Evolutionary conservation across 53 echinoderm and acorn worm genomes (phyloP).

Genomic region (Echinometra lucunter): DNA sequence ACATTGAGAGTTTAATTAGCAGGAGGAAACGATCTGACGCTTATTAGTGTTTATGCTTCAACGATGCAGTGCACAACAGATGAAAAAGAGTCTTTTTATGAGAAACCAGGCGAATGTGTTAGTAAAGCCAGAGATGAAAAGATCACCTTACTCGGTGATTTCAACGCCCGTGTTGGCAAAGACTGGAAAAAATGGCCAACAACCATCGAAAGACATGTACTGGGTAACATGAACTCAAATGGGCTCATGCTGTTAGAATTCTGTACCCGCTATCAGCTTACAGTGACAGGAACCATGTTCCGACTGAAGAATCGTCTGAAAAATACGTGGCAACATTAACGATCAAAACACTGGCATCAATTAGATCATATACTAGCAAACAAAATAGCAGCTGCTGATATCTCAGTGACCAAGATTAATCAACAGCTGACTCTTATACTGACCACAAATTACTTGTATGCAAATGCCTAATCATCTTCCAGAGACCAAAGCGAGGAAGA

Average conservation of each 20-base stretch:
- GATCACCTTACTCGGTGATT: not conserved
- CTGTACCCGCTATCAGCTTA: conserved; percentile 48
- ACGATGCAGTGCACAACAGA: conserved; percentile 21
- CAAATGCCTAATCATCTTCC: conserved; percentile 52
- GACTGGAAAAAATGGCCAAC: conserved; percentile 21
- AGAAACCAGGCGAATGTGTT: not conserved
- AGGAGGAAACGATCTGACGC: not conserved
- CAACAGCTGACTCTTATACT: conserved; percentile 66
- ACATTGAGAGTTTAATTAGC: not conserved
- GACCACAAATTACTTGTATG: conserved; percentile 69
- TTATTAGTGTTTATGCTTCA: conserved; percentile 20
- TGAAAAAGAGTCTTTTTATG: conserved; percentile 33
- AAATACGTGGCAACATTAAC: conserved; percentile 63
- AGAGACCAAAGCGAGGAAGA: conserved; percentile 50
- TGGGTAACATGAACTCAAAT: conserved; percentile 40
- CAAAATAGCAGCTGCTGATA: not conserved
- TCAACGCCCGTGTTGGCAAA: conserved; percentile 22
- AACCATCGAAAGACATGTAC: conserved; percentile 15
- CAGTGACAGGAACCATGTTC: conserved; percentile 61
- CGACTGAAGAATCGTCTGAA: conserved; percentile 48
- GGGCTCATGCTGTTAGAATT: conserved; percentile 64
- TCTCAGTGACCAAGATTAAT: conserved; percentile 27
- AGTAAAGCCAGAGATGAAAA: conserved; percentile 9
- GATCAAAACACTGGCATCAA: conserved; percentile 61
- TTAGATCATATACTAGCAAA: conserved; percentile 44